Evolutionary conservation across 2,888 invertebrate genomes (phyloP), one percentile per base, ranked within the genome.

Genomic region (Melanophora roralis): DNA sequence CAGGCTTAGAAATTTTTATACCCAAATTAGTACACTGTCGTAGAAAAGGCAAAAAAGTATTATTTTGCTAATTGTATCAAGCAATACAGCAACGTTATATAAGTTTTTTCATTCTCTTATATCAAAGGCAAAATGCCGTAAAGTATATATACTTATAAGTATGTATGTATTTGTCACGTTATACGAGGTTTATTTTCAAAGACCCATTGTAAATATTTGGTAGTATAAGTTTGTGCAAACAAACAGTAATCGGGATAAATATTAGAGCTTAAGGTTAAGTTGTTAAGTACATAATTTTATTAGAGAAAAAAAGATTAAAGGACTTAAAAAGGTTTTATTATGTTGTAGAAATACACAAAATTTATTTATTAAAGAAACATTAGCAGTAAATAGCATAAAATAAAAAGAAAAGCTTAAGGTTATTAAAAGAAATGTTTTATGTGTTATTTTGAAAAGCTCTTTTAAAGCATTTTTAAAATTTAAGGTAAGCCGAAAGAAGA

Each of bases 51-150:
- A 27, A 6, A 27, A 27, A 27, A 27, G 53, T 6, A 6, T 53
- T 64, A 34, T 40, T 57, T 43, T 78, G 51, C 55, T 68, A 78
- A 78, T 73, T 73, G 62, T 62, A 68, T 55, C 40, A 73, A 68
- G 62, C 34, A 72, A 65, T 57, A 43, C 19, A 67, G 51, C 23
- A 53, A n/a, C 36, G 62, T 62, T 59, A 27, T n/a, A 57, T 36
- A 45, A 53, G 51, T 34, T 14, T 14, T 43, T 43, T 16, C 8
- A 43, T 16, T 12, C 21, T 12, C 5, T 14, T 34, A 43, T 43
- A 43, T 45, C 38, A 12, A 9, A 47, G 11, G 14, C 14, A 2
- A 12, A 7, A 6, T n/a, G 6, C 14, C 1, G 1, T 0, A 23
- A 14, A 6, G 12, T 11, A 12, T 49, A 23, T 12, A 23, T n/a